Percentiles rank a stretch among this genome's conserved stretches.
Evolutionary conservation across 92 coral and sea anemone genomes (phyloP).

Genomic region (Muricea muricata): DNA sequence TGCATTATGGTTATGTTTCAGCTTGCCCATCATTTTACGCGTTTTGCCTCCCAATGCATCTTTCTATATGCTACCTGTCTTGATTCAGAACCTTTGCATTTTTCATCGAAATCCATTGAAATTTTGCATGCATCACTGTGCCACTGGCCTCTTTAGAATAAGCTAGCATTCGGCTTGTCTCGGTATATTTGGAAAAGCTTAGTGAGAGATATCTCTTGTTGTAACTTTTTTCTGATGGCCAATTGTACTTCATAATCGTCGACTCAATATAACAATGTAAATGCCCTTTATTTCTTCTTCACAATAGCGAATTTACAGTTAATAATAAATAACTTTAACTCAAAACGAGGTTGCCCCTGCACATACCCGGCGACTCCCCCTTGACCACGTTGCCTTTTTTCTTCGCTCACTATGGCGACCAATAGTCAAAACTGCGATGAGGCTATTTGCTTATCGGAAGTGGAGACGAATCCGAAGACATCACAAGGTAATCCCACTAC

Average conservation of each 20-base stretch:
- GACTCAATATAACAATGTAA: slow-evolving; percentile 30
- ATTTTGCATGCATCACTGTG: too few relatives aligned
- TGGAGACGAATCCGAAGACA: background rate
- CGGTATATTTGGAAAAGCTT: too few relatives aligned
- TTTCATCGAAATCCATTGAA: too few relatives aligned
- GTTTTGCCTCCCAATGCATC: too few relatives aligned
- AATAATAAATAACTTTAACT: background rate
- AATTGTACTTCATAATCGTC: background rate
- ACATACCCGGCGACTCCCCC: background rate
- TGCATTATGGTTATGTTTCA: too few relatives aligned
- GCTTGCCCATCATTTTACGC: too few relatives aligned
- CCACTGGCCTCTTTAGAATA: too few relatives aligned
- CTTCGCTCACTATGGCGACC: background rate
- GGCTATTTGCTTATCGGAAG: background rate
- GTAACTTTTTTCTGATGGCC: too few relatives aligned
- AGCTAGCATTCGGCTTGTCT: too few relatives aligned
- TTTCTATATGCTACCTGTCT: too few relatives aligned
- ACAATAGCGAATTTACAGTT: slow-evolving; percentile 7
- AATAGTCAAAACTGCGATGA: background rate
- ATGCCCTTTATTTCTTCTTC: slow-evolving; percentile 16
- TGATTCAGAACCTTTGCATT: too few relatives aligned
- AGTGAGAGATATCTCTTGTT: too few relatives aligned
- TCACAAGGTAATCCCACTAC: background rate
- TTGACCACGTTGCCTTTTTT: background rate
- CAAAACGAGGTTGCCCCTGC: slow-evolving; percentile 5